Conservation (phyloP, 2,888 invertebrate species). For the Selenia dentaria region DNA sequence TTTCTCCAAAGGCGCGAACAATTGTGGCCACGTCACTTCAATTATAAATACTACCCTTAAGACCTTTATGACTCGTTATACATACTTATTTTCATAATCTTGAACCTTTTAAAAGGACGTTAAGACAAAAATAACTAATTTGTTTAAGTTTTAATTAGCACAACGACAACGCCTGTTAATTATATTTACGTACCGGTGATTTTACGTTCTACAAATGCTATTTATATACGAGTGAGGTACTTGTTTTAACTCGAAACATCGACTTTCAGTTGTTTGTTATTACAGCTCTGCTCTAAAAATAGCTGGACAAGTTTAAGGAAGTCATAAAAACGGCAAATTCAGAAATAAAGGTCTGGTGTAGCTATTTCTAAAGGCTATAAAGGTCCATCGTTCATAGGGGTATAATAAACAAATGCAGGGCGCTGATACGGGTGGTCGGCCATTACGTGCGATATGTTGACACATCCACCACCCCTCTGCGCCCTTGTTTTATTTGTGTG, state of each 20-base stretch:
- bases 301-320: constrained; percentile 39
- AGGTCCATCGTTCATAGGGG: constrained; percentile 48
- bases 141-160: too few species aligned
- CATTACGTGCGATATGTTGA: constrained; percentile 70
- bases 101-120: too few species aligned
- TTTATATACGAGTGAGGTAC: background rate
- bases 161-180: too few species aligned
- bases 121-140: too few species aligned
- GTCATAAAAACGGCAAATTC: constrained; percentile 48
- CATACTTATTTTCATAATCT: too few species aligned
- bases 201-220: background rate
- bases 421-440: constrained; percentile 72
- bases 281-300: constrained; percentile 31
- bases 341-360: constrained; percentile 52
- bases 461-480: constrained; percentile 47
- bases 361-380: constrained; percentile 71
- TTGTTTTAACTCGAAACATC: constrained; percentile 7
- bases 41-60: too few species aligned
- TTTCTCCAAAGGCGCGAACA: too few species aligned
- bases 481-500: constrained; percentile 37
- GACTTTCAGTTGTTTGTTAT: constrained; percentile 14
- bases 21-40: too few species aligned
- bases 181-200: too few species aligned
- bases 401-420: constrained; percentile 66
- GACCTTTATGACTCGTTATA: too few species aligned